A percentile compares a stretch with the other conserved stretches of the same genome.
Conservation (phyloP, 1,140 invertebrate species). For the Hypsibius dujardini region DNA sequence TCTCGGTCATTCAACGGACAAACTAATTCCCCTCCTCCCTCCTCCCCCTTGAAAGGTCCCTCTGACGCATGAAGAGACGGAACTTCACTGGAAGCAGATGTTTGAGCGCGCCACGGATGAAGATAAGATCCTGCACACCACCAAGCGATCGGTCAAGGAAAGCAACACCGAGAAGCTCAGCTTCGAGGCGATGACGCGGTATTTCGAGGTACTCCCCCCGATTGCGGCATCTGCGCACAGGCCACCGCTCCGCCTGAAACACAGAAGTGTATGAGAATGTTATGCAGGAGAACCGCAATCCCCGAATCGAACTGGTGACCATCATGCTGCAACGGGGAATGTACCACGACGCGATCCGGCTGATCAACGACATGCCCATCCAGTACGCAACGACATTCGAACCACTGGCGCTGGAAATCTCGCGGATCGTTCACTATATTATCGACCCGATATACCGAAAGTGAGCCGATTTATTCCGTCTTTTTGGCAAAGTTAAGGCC, state of each 20-base stretch:
- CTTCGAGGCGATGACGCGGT: not conserved
- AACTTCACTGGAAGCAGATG: constrained; percentile 5
- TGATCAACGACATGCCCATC: constrained; percentile 11
- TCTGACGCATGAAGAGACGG: not conserved
- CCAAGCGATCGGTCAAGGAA: not conserved
- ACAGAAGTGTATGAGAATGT: not conserved
- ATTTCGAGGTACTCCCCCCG: constrained; percentile 8
- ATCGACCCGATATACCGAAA: constrained; percentile 72
- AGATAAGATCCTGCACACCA: not conserved
- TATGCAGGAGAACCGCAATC: constrained; percentile 7
- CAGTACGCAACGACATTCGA: constrained; percentile 9
- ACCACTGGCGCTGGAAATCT: not conserved
- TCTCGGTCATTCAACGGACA: not conserved
- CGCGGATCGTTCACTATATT: constrained; percentile 52
- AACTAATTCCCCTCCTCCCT: too few species aligned
- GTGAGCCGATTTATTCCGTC: constrained; percentile 34
- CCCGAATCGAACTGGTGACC: constrained; percentile 15
- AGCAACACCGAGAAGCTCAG: not conserved
- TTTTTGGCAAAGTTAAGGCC: not conserved
- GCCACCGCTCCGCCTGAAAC: not conserved
- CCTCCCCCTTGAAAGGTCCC: not conserved
- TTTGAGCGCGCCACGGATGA: not conserved
- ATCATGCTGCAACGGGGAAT: not conserved
- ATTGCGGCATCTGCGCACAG: not conserved
- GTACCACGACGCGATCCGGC: constrained; percentile 10